Conservation (phyloP, 2,888 invertebrate species). For the Sinohyriopsis cumingii region DNA sequence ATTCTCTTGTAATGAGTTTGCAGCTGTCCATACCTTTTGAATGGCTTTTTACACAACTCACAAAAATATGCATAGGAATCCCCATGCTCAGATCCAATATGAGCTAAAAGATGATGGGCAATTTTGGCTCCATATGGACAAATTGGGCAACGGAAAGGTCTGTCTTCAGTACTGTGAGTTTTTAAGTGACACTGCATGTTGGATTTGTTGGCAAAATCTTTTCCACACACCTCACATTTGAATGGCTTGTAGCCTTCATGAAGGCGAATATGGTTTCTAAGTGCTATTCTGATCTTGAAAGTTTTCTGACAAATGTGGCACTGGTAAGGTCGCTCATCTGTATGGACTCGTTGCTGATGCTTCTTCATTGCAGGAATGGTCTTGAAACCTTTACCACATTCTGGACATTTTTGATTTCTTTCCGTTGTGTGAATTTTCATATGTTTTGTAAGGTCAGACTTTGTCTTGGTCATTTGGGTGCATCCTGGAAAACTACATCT, state of each 20-base stretch:
- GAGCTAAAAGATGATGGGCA: conserved; percentile 45
- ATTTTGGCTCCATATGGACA: conserved; percentile 51
- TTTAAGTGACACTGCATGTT: conserved; percentile 46
- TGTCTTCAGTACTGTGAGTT: conserved; percentile 40
- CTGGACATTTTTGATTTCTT: conserved; percentile 35
- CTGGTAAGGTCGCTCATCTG: conserved; percentile 31
- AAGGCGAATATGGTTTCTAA: conserved; percentile 40
- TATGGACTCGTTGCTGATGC: conserved; percentile 38
- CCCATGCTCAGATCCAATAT: conserved; percentile 53
- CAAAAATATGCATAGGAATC: conserved; percentile 52
- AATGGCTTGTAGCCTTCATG: conserved; percentile 49
- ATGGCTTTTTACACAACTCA: conserved; percentile 55
- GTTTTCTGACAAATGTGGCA: conserved; percentile 49
- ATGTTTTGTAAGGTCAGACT: conserved; percentile 55
- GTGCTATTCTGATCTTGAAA: conserved; percentile 43
- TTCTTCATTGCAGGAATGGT: conserved; percentile 31
- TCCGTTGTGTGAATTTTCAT: conserved; percentile 43
- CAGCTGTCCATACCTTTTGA: conserved; percentile 44
- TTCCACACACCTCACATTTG: conserved; percentile 47
- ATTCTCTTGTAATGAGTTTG: conserved; percentile 44
- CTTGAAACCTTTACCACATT: conserved; percentile 48
- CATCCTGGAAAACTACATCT: conserved; percentile 51
- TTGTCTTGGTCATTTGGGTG: conserved; percentile 45
- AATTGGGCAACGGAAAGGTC: conserved; percentile 52
- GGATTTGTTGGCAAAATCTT: conserved; percentile 29